Conservation (phyloP, 2,888 invertebrate species). For the Mesoligia furuncula region DNA sequence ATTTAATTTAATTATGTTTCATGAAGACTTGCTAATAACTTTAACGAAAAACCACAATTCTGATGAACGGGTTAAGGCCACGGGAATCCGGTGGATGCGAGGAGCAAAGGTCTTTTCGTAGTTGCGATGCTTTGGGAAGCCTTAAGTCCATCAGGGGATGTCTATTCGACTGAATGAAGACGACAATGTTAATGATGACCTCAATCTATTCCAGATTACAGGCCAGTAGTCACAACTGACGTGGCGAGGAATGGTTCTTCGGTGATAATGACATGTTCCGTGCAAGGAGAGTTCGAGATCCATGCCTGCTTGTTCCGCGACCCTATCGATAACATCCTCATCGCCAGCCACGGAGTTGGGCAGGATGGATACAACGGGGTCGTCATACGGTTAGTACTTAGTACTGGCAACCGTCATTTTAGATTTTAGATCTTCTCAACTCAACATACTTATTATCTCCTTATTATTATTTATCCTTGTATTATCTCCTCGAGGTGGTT, state of each 20-base stretch:
- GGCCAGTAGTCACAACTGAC: conserved; percentile 70
- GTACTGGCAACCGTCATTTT: background rate
- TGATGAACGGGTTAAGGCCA: background rate
- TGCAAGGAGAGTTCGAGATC: conserved; percentile 68
- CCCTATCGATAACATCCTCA: conserved; percentile 75
- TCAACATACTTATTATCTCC: background rate
- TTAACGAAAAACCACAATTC: background rate
- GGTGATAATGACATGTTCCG: conserved; percentile 76
- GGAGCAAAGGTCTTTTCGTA: background rate
- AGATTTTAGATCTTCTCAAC: background rate
- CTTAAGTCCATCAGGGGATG: background rate
- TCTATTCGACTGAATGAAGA: background rate
- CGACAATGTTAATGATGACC: background rate
- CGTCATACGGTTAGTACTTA: conserved; percentile 69
- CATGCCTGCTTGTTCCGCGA: conserved; percentile 81
- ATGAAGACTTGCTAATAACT: background rate
- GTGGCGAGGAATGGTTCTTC: conserved; percentile 69
- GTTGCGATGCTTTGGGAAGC: background rate
- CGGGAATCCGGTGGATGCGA: background rate
- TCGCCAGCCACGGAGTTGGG: conserved; percentile 78
- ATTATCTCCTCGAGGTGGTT: too few relatives aligned
- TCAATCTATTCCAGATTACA: conserved; percentile 68
- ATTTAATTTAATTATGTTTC: too few relatives aligned
- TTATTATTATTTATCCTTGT: too few relatives aligned
- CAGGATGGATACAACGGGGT: conserved; percentile 76